Evolutionary conservation across 2,797 vertebrate genomes (phyloP).

Genomic region (Melanotaenia parkinsoni): DNA sequence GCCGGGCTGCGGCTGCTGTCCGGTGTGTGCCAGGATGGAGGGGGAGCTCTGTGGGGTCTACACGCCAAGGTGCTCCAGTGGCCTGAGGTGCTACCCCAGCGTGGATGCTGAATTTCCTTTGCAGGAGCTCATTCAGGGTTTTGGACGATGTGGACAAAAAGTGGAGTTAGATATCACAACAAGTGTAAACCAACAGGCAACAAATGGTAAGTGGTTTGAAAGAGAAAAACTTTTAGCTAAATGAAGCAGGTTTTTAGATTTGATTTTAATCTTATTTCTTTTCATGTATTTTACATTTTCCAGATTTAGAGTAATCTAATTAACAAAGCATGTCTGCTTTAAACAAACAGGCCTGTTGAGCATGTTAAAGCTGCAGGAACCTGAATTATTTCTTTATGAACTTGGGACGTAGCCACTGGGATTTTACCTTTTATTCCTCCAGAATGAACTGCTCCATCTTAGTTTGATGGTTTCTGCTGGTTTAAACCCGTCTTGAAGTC

Average conservation of each 20-base stretch:
- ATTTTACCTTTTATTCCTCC: no score
- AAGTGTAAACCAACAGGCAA: conserved; percentile 75
- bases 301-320: neutral
- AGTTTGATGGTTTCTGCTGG: neutral
- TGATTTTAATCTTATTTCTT: neutral
- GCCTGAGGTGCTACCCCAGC: conserved; percentile 89
- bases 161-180: conserved; percentile 75
- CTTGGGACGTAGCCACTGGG: no score
- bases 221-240: neutral
- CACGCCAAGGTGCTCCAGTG: conserved; percentile 88
- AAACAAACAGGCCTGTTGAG: no score
- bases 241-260: no score
- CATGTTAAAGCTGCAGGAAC: no score
- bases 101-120: conserved; percentile 85
- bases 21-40: conserved; percentile 88
- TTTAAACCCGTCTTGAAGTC: no score
- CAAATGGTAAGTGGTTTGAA: conserved; percentile 76
- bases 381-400: no score
- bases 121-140: conserved; percentile 89
- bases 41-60: conserved; percentile 93
- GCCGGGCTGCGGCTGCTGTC: conserved; percentile 94
- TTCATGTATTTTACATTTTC: neutral
- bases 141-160: conserved; percentile 85
- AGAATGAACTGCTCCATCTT: neutral
- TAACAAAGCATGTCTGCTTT: neutral